Percentiles rank a stretch among this genome's conserved stretches.
These are phyloP conservation scores for Leiothrix lutea DNA, from an alignment of 2,113 vertebrate species.

Conservation along the genomic window DNA sequence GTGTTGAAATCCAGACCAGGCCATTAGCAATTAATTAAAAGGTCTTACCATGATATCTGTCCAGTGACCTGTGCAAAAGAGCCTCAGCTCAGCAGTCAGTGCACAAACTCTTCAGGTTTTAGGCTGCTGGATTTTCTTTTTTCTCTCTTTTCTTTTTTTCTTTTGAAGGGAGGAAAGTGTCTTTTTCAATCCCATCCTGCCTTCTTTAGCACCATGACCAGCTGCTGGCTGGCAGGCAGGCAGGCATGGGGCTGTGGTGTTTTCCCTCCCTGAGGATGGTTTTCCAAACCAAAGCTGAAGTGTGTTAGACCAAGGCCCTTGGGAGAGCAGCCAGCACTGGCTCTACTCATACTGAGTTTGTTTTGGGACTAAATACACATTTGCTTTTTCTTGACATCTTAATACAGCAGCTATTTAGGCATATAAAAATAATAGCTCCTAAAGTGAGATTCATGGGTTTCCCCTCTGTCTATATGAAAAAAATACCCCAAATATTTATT, in stretches of 20 bases:
- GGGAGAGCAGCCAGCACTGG: background rate
- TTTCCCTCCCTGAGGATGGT: background rate
- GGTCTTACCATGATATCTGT: background rate
- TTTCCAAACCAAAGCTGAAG: background rate
- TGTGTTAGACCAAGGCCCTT: background rate
- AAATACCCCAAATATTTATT: background rate
- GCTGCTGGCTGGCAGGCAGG: constrained; percentile 5
- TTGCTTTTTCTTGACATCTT: constrained; percentile 1
- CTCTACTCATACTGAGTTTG: background rate
- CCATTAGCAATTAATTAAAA: constrained; percentile 50
- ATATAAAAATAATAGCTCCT: constrained; percentile 8
- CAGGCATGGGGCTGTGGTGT: background rate
- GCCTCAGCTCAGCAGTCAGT: background rate
- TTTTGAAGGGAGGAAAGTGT: background rate
- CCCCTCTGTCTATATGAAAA: background rate
- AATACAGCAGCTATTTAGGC: background rate
- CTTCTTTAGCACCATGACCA: background rate
- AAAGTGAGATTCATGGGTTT: background rate
- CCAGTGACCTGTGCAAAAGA: background rate
- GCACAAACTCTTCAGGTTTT: background rate
- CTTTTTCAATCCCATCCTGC: background rate
- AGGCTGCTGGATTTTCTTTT: background rate
- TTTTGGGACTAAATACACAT: background rate
- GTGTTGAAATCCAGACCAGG: constrained; percentile 6
- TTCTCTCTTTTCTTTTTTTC: background rate